These are phyloP conservation scores for Nannoperca obscura DNA, from an alignment of 2,797 vertebrate genomes.

Conservation along the genomic window DNA sequence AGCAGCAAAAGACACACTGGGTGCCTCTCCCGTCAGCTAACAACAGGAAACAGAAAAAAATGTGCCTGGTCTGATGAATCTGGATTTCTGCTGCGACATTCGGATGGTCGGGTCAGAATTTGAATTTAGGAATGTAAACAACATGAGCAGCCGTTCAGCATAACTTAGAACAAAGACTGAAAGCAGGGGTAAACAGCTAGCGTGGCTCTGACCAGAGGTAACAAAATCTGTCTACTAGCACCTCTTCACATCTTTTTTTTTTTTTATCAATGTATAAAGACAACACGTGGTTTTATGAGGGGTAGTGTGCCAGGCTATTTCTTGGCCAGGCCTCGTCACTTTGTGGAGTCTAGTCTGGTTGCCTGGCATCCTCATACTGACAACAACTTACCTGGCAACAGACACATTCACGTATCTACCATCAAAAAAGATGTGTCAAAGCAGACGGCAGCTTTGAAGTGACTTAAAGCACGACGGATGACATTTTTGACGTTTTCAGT, in stretches of 20 bases:
- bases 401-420: background rate
- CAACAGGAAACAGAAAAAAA: too few relatives aligned
- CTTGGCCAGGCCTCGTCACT: background rate
- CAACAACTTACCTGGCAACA: background rate
- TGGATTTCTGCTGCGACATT: too few relatives aligned
- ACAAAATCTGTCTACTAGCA: background rate
- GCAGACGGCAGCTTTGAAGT: conserved; percentile 7
- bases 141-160: background rate
- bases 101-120: too few relatives aligned
- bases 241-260: background rate
- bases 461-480: background rate
- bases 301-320: too few relatives aligned
- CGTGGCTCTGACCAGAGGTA: background rate
- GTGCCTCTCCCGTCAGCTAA: too few relatives aligned
- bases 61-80: too few relatives aligned
- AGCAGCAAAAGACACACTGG: too few relatives aligned
- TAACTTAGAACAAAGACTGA: background rate
- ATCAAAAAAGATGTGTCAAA: conserved; percentile 5
- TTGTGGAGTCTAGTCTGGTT: background rate
- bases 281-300: background rate
- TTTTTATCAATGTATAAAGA: background rate
- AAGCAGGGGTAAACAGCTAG: background rate
- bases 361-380: background rate
- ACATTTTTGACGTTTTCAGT: background rate
- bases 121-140: too few relatives aligned